phyloP scores from a whole-genome alignment of 2,113 vertebrate genomes.

The Callionymus lyra region DNA sequence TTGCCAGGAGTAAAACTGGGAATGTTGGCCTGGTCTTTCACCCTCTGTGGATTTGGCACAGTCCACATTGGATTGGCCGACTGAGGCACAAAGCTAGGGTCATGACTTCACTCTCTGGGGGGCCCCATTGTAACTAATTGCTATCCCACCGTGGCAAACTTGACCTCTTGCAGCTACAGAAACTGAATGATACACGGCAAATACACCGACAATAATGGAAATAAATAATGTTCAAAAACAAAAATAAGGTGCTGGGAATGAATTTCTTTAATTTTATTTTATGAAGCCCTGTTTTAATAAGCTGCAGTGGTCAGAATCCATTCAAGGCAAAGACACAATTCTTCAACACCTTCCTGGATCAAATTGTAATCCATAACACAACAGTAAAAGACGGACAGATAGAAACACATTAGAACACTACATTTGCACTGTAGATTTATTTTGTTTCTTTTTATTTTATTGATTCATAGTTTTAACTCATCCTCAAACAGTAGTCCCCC shows the following conservation, averaged over 20 bases:
- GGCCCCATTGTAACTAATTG: conserved; percentile 34
- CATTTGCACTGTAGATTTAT: too few relatives aligned
- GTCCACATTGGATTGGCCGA: conserved; percentile 15
- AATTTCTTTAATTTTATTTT: too few relatives aligned
- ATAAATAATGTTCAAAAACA: conserved; percentile 2
- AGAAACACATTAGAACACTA: too few relatives aligned
- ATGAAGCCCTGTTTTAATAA: too few relatives aligned
- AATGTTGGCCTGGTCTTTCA: conserved; percentile 26
- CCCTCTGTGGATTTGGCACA: conserved; percentile 23
- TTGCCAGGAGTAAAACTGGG: conserved; percentile 11
- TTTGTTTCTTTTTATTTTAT: too few relatives aligned
- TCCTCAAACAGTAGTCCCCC: too few relatives aligned
- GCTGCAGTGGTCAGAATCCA: too few relatives aligned
- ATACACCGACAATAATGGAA: not conserved
- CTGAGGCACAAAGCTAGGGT: conserved; percentile 23
- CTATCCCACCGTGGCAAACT: conserved; percentile 35
- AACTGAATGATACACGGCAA: not conserved
- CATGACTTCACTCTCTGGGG: conserved; percentile 30
- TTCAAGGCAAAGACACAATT: too few relatives aligned
- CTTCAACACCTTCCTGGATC: too few relatives aligned
- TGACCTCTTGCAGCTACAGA: conserved; percentile 18
- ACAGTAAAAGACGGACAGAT: too few relatives aligned
- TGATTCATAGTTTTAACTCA: too few relatives aligned
- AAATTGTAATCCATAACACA: too few relatives aligned
- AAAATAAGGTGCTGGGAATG: not conserved